Evolutionary conservation across 2,113 vertebrate genomes (phyloP).

Genomic region (Cololabis saira): DNA sequence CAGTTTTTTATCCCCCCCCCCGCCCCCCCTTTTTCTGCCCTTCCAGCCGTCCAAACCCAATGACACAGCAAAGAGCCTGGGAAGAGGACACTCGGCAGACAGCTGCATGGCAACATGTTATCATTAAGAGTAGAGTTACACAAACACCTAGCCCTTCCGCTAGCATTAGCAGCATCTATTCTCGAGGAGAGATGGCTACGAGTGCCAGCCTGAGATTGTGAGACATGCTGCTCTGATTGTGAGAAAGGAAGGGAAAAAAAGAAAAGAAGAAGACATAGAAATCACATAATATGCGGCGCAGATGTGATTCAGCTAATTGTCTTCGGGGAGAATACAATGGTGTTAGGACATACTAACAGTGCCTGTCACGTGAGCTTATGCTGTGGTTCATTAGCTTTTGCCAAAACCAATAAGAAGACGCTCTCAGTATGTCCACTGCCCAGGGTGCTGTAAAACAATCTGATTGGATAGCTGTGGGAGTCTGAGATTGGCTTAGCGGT

Average conservation of each 20-base stretch:
- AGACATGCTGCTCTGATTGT: background rate
- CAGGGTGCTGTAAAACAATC: slow-evolving; percentile 74
- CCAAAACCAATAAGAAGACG: slow-evolving; percentile 67
- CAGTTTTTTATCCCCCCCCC: slow-evolving; percentile 42
- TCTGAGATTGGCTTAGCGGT: slow-evolving; percentile 68
- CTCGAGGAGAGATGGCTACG: slow-evolving; percentile 37
- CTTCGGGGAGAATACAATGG: slow-evolving; percentile 8
- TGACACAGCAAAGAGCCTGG: slow-evolving; percentile 75
- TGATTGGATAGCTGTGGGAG: slow-evolving; percentile 70
- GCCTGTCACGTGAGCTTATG: slow-evolving; percentile 53
- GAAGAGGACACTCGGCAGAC: slow-evolving; percentile 71
- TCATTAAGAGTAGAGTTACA: slow-evolving; percentile 73
- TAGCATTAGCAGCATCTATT: slow-evolving; percentile 64
- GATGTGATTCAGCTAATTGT: slow-evolving; percentile 9
- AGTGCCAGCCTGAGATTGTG: slow-evolving; percentile 1
- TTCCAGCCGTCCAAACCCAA: slow-evolving; percentile 72
- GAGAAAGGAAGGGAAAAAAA: background rate
- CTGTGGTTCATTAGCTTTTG: slow-evolving; percentile 44
- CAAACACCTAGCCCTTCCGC: slow-evolving; percentile 45
- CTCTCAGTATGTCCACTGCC: slow-evolving; percentile 67
- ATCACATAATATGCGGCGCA: background rate
- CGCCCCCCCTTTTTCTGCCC: slow-evolving; percentile 27
- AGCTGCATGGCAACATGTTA: slow-evolving; percentile 75
- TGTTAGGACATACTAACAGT: slow-evolving; percentile 20
- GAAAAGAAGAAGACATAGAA: background rate